A percentile compares a stretch with the other conserved stretches of the same genome.
phyloP scores from a whole-genome alignment of 2,113 vertebrate species.

The Salvator merianae region DNA sequence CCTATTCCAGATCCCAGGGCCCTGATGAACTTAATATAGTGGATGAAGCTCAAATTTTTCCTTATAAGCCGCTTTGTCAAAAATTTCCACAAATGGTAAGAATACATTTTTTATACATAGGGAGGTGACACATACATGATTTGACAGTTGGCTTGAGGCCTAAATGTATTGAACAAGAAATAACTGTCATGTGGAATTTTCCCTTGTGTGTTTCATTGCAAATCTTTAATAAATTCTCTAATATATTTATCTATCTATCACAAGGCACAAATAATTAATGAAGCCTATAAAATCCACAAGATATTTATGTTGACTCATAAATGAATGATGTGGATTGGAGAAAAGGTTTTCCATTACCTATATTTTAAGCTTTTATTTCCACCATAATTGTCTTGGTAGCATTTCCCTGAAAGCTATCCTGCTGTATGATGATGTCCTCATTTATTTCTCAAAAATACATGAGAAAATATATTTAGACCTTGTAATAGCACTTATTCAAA shows the following conservation, averaged over 20 bases:
- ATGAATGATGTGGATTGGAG: conserved; percentile 29
- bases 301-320: conserved; percentile 40
- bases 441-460: not conserved
- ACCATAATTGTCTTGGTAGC: not conserved
- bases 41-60: not conserved
- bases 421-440: not conserved
- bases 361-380: conserved; percentile 18
- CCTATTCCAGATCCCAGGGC: too few relatives aligned
- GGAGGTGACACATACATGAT: not conserved
- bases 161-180: conserved; percentile 13
- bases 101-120: not conserved
- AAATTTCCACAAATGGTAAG: not conserved
- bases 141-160: not conserved
- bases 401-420: not conserved
- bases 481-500: not conserved
- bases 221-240: not conserved
- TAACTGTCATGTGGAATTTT: not conserved
- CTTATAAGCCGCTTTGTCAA: not conserved
- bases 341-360: conserved; percentile 13
- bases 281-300: conserved; percentile 21
- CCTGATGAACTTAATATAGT: not conserved
- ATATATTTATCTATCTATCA: conserved; percentile 13
- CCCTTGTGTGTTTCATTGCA: not conserved
- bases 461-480: not conserved
- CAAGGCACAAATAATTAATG: conserved; percentile 41